Percentiles rank a stretch among this genome's conserved stretches.
phyloP scores from a whole-genome alignment of 2,797 vertebrate species.

The Coluber constrictor region DNA sequence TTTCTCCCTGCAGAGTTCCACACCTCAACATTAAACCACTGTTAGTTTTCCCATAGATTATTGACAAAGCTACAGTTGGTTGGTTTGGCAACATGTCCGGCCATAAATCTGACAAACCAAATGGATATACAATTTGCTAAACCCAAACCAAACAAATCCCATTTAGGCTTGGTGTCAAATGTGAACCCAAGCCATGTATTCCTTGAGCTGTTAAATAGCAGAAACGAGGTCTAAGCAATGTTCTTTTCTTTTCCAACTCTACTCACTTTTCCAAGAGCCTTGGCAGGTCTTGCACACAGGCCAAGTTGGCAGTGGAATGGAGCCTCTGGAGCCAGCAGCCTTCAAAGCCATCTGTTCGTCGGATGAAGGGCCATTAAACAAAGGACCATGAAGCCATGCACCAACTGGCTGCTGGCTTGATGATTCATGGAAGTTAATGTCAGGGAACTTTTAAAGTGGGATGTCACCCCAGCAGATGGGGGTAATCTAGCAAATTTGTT shows the following conservation, averaged over 20 bases:
- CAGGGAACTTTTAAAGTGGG: background rate
- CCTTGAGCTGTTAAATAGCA: background rate
- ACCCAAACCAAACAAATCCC: background rate
- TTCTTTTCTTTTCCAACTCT: background rate
- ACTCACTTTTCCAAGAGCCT: background rate
- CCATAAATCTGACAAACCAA: background rate
- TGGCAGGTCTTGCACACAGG: background rate
- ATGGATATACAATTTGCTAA: background rate
- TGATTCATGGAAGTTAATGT: background rate
- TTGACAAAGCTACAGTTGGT: background rate
- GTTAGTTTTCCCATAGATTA: background rate
- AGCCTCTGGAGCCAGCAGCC: conserved; percentile 45
- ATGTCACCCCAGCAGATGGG: background rate
- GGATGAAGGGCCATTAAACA: conserved; percentile 2
- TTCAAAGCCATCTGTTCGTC: conserved; percentile 54
- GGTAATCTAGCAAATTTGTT: fast-evolving
- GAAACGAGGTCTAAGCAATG: background rate
- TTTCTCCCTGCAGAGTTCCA: background rate
- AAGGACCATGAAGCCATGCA: background rate
- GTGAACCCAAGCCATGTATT: background rate
- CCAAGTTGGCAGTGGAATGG: background rate
- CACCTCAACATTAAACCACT: background rate
- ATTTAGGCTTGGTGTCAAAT: background rate
- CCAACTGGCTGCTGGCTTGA: background rate
- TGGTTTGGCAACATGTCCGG: background rate